Base-by-base conservation (phyloP, 2,888 invertebrate genomes). In the Heliconius ismenius region DNA sequence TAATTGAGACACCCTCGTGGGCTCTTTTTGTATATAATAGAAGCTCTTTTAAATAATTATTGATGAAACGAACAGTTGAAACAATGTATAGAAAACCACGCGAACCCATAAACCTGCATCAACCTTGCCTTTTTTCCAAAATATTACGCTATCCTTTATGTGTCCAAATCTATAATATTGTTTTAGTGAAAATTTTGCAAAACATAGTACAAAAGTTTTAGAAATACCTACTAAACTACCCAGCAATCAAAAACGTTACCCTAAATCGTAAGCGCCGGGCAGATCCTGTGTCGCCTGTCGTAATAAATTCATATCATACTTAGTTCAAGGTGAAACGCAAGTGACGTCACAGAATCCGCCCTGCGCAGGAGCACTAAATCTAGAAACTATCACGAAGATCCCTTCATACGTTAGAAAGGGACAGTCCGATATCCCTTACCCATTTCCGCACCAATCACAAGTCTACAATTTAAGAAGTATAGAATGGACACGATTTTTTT, bases 191-290 rank as follows among this genome's bases (percentile, higher is more conserved):
- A 93, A 93, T 93, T 93, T 94, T 88, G 94, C 94, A 93, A 94
- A 94, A 94, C 93, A 93, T 93, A 93, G 93, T 94, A 94, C 90
- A 94, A 93, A 93, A 93, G 88, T 92, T 93, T 92, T 92, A 93
- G 92, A 92, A 93, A 93, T 93, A 92, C 86, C 91, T 91, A 92
- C 91, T 86, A 89, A 90, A 83, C 93, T 94, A 93, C 92, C 89
- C 93, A 93, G 93, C 93, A 89, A 92, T 89, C 87, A 90, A 58
- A 80, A 92, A 90, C 79, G 15, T 81, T 82, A 81, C 79, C 79
- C 81, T 81, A 81, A 80, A 87, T 84, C 75, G 74, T 36, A 49
- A 87, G 84, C 60, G 21, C 26, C 4, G 58, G 63, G 60, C 64
- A 62, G 26, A 60, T 75, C 74, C 68, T 74, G 72, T 26, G 49